phyloP scores from a whole-genome alignment of 2,888 invertebrate genomes.

The Drepana falcataria region DNA sequence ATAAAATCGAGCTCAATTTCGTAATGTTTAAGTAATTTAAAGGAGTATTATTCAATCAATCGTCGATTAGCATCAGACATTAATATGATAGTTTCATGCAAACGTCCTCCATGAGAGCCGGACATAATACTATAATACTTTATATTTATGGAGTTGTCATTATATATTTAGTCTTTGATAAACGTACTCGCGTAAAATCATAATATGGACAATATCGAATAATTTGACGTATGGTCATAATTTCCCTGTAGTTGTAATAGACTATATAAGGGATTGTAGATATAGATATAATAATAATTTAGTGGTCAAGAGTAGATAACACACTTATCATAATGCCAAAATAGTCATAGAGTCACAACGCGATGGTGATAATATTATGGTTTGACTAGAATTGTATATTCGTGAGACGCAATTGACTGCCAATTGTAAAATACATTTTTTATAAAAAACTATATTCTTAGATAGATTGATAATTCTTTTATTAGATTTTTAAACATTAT shows the following conservation, averaged over 20 bases:
- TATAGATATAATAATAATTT: slow-evolving; percentile 57
- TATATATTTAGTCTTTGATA: slow-evolving; percentile 71
- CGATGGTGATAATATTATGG: slow-evolving; percentile 55
- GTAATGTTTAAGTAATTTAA: slow-evolving; percentile 65
- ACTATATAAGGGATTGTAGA: slow-evolving; percentile 60
- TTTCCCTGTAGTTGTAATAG: slow-evolving; percentile 58
- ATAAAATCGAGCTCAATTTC: slow-evolving; percentile 77
- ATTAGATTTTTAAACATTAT: slow-evolving; percentile 63
- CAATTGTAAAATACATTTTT: slow-evolving; percentile 72
- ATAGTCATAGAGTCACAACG: slow-evolving; percentile 55
- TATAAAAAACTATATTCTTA: slow-evolving; percentile 67
- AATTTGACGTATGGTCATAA: slow-evolving; percentile 66
- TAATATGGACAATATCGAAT: slow-evolving; percentile 74
- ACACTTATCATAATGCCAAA: slow-evolving; percentile 60
- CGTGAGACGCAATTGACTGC: slow-evolving; percentile 72
- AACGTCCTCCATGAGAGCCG: slow-evolving; percentile 68
- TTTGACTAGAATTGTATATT: slow-evolving; percentile 59
- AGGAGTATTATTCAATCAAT: slow-evolving; percentile 52
- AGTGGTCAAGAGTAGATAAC: slow-evolving; percentile 14
- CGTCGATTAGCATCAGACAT: slow-evolving; percentile 54
- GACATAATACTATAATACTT: slow-evolving; percentile 52
- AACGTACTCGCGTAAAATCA: slow-evolving; percentile 76
- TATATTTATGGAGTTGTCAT: slow-evolving; percentile 50
- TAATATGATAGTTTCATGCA: slow-evolving; percentile 55
- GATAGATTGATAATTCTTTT: slow-evolving; percentile 70